Evolutionary conservation across 2,797 vertebrate species (phyloP).

Genomic region (Poeciliopsis presidionis): DNA sequence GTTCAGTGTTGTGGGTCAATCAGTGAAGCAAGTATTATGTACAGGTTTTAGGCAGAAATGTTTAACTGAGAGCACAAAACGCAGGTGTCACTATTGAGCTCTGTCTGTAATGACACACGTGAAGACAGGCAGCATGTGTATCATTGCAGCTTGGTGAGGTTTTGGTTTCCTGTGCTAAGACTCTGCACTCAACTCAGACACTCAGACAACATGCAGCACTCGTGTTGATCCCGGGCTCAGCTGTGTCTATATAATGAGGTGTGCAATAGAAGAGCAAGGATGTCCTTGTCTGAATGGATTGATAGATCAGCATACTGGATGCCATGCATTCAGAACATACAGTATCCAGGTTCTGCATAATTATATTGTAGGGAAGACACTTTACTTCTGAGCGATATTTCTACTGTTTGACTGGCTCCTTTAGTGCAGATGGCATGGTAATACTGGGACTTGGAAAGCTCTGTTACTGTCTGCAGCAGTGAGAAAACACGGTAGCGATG

Average conservation of each 20-base stretch:
- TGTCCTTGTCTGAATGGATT: constrained; percentile 16
- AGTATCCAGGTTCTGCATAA: constrained; percentile 9
- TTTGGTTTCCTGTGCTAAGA: constrained; percentile 22
- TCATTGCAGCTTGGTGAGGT: constrained; percentile 30
- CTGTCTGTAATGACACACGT: not conserved
- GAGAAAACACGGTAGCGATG: constrained; percentile 60
- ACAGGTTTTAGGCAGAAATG: not conserved
- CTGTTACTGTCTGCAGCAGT: constrained; percentile 25
- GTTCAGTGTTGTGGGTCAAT: not conserved
- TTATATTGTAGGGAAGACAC: constrained; percentile 1
- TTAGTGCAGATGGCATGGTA: constrained; percentile 26
- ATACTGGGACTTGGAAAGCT: constrained; percentile 18
- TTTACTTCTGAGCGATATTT: constrained; percentile 16
- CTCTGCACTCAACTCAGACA: constrained; percentile 16
- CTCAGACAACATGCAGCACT: constrained; percentile 16
- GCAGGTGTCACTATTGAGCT: constrained; percentile 13
- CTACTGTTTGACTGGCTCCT: constrained; percentile 11
- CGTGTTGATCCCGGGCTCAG: constrained; percentile 41
- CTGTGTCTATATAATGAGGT: constrained; percentile 36
- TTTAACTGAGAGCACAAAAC: not conserved
- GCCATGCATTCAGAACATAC: constrained; percentile 10
- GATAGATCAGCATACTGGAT: constrained; percentile 31
- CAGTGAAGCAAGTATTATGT: not conserved
- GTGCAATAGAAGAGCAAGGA: constrained; percentile 28
- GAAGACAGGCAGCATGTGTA: constrained; percentile 10